phyloP scores from a whole-genome alignment of 2,113 vertebrate species.

The Hystrix brachyura region DNA sequence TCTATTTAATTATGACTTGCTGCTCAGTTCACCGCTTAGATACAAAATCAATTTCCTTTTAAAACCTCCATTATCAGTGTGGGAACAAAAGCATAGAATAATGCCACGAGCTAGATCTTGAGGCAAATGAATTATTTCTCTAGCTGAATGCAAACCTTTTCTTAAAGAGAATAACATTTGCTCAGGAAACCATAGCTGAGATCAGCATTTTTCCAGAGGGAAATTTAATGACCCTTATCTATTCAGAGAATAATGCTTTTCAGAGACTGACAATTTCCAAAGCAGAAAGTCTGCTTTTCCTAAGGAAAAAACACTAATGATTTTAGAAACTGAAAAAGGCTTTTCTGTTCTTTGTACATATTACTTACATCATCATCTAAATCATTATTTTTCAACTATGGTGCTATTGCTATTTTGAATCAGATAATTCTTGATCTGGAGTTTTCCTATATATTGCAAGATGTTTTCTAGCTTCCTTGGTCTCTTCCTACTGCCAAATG shows the following conservation, averaged over 20 bases:
- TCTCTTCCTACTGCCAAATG: not conserved
- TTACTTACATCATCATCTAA: not conserved
- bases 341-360: not conserved
- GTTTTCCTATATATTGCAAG: not conserved
- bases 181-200: not conserved
- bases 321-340: not conserved
- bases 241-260: slow-evolving; percentile 25
- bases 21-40: slow-evolving; percentile 3
- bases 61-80: not conserved
- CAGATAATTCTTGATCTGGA: not conserved
- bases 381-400: not conserved
- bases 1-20: not conserved
- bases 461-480: not conserved
- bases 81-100: not conserved
- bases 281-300: not conserved
- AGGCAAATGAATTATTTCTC: slow-evolving; percentile 30
- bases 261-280: not conserved
- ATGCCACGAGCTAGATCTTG: not conserved
- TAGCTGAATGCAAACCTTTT: slow-evolving; percentile 43
- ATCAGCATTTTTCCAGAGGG: not conserved
- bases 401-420: not conserved
- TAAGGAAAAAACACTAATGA: not conserved
- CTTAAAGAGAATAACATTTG: not conserved
- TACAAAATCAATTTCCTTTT: slow-evolving; percentile 51
- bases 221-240: not conserved